Conservation (phyloP, 2,888 invertebrate species). For the Cerceris ruficornis region DNA sequence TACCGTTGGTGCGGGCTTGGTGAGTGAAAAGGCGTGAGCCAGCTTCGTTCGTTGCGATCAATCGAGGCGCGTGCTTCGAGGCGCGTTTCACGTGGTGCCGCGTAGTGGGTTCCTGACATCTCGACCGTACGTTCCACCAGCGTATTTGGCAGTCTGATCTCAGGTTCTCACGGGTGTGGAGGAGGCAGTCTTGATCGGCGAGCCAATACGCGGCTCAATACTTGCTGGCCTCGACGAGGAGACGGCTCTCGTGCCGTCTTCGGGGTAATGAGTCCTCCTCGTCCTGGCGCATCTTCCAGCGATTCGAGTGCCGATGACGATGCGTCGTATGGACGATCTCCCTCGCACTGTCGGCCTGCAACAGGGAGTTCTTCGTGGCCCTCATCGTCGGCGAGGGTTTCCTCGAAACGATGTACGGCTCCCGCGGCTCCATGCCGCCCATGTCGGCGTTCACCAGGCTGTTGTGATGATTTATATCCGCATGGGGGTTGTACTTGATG, state of each 20-base stretch:
- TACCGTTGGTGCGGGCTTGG: constrained; percentile 27
- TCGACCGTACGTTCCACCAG: constrained; percentile 66
- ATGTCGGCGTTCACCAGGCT: constrained; percentile 83
- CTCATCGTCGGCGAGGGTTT: constrained; percentile 76
- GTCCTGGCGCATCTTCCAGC: constrained; percentile 74
- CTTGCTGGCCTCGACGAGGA: constrained; percentile 74
- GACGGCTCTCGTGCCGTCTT: constrained; percentile 75
- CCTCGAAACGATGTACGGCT: constrained; percentile 76
- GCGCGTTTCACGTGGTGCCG: constrained; percentile 57
- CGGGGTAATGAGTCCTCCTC: constrained; percentile 65
- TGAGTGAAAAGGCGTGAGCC: constrained; percentile 31
- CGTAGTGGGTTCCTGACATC: constrained; percentile 66
- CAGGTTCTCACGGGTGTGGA: constrained; percentile 66
- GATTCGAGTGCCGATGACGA: constrained; percentile 78
- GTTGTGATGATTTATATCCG: constrained; percentile 86
- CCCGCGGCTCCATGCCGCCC: constrained; percentile 70
- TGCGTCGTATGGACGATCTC: constrained; percentile 70
- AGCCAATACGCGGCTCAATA: constrained; percentile 77
- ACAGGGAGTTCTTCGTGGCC: constrained; percentile 70
- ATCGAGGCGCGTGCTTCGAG: constrained; percentile 63
- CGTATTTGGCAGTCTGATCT: constrained; percentile 67
- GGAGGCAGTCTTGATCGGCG: constrained; percentile 80
- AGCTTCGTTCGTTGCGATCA: constrained; percentile 59
- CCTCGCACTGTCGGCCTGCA: constrained; percentile 66
- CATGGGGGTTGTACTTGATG: constrained; percentile 85